phyloP scores from a whole-genome alignment of 64 coral and sea anemone genomes.

The Stylophora pistillata region DNA sequence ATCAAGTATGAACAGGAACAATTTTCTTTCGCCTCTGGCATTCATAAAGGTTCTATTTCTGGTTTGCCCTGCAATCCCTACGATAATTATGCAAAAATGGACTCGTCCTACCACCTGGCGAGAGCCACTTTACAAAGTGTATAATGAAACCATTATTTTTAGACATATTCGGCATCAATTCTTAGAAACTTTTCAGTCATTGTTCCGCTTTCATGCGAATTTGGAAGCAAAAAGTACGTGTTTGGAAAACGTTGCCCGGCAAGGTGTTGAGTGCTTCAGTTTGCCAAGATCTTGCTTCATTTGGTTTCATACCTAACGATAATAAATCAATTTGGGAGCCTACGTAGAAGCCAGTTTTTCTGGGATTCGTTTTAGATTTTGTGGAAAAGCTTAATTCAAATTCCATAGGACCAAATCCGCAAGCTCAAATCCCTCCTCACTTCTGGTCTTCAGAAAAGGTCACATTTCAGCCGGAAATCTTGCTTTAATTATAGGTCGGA shows the following conservation, averaged over 20 bases:
- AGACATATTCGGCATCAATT: neutral
- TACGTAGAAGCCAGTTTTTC: neutral
- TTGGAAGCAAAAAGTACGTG: no score
- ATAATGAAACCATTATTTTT: neutral
- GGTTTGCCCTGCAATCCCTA: no score
- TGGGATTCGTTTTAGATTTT: constrained; percentile 1
- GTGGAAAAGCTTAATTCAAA: neutral
- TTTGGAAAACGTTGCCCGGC: no score
- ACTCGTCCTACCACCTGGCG: no score
- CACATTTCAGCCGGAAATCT: constrained; percentile 20
- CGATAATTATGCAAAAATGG: no score
- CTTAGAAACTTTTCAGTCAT: neutral
- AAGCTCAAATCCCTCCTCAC: constrained; percentile 2
- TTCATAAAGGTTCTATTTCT: neutral
- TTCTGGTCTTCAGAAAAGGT: neutral
- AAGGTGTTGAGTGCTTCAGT: neutral
- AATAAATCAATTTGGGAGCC: neutral
- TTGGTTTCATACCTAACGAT: neutral
- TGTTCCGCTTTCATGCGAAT: neutral
- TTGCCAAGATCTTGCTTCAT: neutral
- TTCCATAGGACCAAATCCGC: neutral
- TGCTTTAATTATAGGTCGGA: constrained; percentile 14
- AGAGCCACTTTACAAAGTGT: no score
- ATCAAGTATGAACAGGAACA: no score
- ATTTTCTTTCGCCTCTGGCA: no score